Evolutionary conservation across 2,113 vertebrate species (phyloP), one percentile per base, ranked within the genome.

Genomic region (Gallinago media): DNA sequence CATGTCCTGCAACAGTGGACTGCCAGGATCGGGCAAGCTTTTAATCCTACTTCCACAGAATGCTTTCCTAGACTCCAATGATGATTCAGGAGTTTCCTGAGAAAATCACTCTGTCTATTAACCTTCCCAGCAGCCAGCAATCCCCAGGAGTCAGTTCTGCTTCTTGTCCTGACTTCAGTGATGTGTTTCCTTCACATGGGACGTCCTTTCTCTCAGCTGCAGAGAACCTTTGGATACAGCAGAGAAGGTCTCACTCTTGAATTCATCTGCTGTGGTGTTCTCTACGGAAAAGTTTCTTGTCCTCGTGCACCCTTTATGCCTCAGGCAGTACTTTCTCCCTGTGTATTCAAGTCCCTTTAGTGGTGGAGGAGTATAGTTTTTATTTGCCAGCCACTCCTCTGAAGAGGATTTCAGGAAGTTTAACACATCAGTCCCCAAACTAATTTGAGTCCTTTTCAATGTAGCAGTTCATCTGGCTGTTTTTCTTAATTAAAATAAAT

Each of bases 11-110:
- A 79, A 42, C 27, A 27, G 40, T 0, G n/a, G 11, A 55, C 38
- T 5, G 15, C 6, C 7, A 54, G 59, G 31, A 54, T 32, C 58
- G 31, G 19, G 15, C 0, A 0, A 55, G 12, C 15, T 55, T 62
- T 84, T 80, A 56, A 67, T 40, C 29, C n/a, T 58, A 1, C 10
- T 68, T 74, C 12, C 15, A 27, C 34, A 27, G 8, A 67, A 18
- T 4, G 15, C 7, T 36, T 27, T 49, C 25, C 34, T 77, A 44
- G 15, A 10, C 31, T 49, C 9, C 13, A 27, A 36, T 25, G 38
- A 36, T 59, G 47, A 46, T 59, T 82, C 42, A 38, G 20, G 12
- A n/a, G 21, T n/a, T 91, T 74, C 6, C 29, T 68, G 56, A 88
- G 70, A 73, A 93, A 72, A 88, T 42, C 23, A 2, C 9, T 15